phyloP scores from a whole-genome alignment of 2,113 vertebrate genomes.

The Reinhardtius hippoglossoides region DNA sequence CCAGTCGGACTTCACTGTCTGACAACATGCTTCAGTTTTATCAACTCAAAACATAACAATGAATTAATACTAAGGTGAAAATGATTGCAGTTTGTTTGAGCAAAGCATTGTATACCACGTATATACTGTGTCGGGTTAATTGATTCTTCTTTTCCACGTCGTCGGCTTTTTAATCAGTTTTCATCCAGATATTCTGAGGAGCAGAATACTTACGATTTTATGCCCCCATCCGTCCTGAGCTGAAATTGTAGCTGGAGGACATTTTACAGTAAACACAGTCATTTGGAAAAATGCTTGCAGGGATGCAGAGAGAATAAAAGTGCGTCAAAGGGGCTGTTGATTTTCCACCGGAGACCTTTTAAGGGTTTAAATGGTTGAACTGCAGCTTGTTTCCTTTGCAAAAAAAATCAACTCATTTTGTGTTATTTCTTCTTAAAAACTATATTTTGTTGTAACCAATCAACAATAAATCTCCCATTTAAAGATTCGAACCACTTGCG shows the following conservation, averaged over 20 bases:
- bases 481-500: too few relatives aligned
- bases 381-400: background rate
- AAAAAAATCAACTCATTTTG: background rate
- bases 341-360: slow-evolving; percentile 4
- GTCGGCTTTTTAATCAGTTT: background rate
- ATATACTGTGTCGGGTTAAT: background rate
- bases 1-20: too few relatives aligned
- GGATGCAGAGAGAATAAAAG: background rate
- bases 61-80: too few relatives aligned
- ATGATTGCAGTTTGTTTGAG: too few relatives aligned
- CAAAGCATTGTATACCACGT: background rate
- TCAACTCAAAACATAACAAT: too few relatives aligned
- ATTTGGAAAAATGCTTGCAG: background rate
- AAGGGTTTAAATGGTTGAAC: background rate
- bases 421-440: background rate
- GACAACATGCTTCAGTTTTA: background rate
- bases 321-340: too few relatives aligned
- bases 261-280: background rate
- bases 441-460: too few relatives aligned
- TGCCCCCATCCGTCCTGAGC: too few relatives aligned
- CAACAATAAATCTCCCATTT: too few relatives aligned
- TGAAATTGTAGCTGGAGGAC: background rate
- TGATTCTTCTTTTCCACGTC: background rate
- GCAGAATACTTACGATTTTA: background rate
- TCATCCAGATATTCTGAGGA: background rate